Evolutionary conservation across 2,888 invertebrate genomes (phyloP).

Genomic region (Colletes collaris): DNA sequence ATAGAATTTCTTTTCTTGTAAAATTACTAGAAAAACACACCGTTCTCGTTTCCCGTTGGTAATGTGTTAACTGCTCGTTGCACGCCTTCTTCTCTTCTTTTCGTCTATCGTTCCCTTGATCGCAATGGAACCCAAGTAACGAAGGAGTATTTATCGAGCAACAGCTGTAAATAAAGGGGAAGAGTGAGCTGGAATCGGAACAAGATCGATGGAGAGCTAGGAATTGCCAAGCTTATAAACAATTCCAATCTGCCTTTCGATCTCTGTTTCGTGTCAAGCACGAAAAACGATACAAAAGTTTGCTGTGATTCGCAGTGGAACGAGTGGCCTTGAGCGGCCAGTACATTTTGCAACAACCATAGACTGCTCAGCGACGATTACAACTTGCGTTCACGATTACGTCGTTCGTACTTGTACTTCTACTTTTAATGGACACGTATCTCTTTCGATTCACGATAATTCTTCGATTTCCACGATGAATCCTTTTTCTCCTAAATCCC

Average conservation of each 20-base stretch:
- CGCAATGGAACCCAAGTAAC: not conserved
- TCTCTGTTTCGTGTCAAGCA: too few relatives aligned
- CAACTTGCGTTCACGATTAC: not conserved
- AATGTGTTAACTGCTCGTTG: not conserved
- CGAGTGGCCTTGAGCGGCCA: not conserved
- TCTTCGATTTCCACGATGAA: not conserved
- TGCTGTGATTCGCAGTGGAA: not conserved
- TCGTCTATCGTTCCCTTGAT: slow-evolving; percentile 5
- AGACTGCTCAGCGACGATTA: not conserved
- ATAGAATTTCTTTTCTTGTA: too few relatives aligned
- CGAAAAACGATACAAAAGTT: too few relatives aligned
- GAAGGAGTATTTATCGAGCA: not conserved
- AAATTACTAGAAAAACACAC: too few relatives aligned
- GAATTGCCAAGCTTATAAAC: not conserved
- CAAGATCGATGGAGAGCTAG: not conserved
- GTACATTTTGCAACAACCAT: too few relatives aligned
- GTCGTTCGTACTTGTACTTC: slow-evolving; percentile 2
- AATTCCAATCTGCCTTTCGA: too few relatives aligned
- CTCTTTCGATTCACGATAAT: slow-evolving; percentile 9
- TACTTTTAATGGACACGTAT: slow-evolving; percentile 1
- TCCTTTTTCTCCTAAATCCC: not conserved
- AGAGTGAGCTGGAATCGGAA: not conserved
- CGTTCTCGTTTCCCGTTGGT: too few relatives aligned
- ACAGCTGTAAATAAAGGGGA: not conserved
- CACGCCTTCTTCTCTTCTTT: not conserved